Evolutionary conservation across 2,797 vertebrate species (phyloP).

Genomic region (Enteromius fasciolatus): DNA sequence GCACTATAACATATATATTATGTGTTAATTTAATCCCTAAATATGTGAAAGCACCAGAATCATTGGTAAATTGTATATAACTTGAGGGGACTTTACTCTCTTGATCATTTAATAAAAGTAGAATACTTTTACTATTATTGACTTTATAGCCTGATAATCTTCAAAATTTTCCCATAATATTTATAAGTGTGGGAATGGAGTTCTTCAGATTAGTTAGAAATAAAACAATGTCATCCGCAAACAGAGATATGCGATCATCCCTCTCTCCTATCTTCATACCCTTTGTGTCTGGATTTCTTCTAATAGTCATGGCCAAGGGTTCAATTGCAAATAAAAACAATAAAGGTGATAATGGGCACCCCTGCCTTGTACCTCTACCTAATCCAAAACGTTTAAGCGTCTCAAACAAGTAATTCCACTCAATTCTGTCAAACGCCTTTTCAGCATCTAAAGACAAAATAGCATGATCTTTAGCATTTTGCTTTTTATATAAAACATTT

Average conservation of each 20-base stretch:
- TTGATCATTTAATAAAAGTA: no score
- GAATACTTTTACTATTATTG: no score
- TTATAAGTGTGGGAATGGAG: no score
- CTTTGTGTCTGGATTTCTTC: background rate
- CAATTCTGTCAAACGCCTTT: conserved; percentile 28
- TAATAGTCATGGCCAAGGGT: conserved; percentile 22
- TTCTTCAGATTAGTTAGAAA: no score
- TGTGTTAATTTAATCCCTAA: no score
- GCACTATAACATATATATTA: no score
- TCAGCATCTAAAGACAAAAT: conserved; percentile 3
- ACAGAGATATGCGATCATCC: background rate
- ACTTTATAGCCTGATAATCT: no score
- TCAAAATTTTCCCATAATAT: no score
- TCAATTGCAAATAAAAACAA: conserved; percentile 15
- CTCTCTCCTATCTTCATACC: background rate
- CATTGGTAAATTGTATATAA: no score
- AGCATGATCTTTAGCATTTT: background rate
- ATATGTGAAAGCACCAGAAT: no score
- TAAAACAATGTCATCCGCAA: no score
- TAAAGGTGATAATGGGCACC: conserved; percentile 19
- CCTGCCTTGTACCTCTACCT: conserved; percentile 6
- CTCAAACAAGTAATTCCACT: background rate
- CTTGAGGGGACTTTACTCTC: no score
- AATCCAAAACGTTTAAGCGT: conserved; percentile 5
- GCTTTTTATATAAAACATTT: conserved; percentile 17